Evolutionary conservation across 2,113 vertebrate genomes (phyloP), one percentile per base, ranked within the genome.

Genomic region (Empidonax traillii): DNA sequence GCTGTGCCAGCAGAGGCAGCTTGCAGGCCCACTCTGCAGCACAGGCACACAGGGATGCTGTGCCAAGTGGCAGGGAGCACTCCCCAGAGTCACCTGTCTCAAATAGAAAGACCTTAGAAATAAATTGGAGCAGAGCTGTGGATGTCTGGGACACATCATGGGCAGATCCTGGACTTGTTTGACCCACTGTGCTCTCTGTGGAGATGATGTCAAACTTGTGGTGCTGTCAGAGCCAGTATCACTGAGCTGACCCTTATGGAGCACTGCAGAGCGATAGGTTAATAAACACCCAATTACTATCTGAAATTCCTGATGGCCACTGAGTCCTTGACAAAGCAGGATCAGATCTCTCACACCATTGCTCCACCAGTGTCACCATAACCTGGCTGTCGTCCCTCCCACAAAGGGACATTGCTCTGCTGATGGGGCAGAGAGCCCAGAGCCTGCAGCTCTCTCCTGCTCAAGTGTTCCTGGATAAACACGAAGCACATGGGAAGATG

Each of bases 391-490:
- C 25, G n/a, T 24, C 61, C 65, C 66, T 37, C 37, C n/a, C 2
- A 1, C 0, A 1, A 63, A 72, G 31, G 22, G 14, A 59, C 71
- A 35, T 49, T 1, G 0, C 33, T 49, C 22, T 0, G 1, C 52
- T 52, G 66, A 30, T 3, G 28, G 58, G 24, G 23, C 69, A 62
- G 65, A 61, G 30, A 85, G 13, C 65, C 37, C 65, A n/a, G 68
- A 41, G 43, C 43, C 73, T 51, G 63, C 82, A 86, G 75, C 61
- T 80, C 82, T 30, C 37, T 84, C 63, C 10, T 2, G 35, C 33
- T 49, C 0, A 0, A 2, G 0, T 2, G 9, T 1, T 62, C 75
- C 72, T 25, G 47, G 39, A 66, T 22, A 35, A 93, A 89, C 79
- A 81, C 0, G 2, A 63, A 41, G 67, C 83, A 90, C 3, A 3